Evolutionary conservation across 1,140 invertebrate genomes (phyloP), one percentile per base, ranked within the genome.

Genomic region (Physella acuta): DNA sequence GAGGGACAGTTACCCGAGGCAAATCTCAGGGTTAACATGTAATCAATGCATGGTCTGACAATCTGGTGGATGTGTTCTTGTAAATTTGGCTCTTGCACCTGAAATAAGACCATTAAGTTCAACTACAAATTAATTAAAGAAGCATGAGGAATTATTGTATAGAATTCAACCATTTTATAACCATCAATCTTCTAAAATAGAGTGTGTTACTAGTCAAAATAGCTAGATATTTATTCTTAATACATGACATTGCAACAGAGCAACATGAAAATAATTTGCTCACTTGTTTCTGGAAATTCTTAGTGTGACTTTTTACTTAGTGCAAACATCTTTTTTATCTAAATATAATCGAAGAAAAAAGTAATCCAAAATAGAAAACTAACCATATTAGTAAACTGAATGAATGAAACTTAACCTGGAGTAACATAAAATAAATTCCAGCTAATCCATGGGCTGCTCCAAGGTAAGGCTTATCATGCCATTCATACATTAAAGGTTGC

Each of bases 1-100:
- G 94, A 95, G 3, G 92, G 92, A 81, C 92, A 92, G 85, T 97
- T 97, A 2, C 92, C 92, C 17, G 91, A 92, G n/a, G 88, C 81
- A 82, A 88, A 92, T 76, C 87, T 74, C 17, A 85, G 65, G 24
- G 75, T 75, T 62, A 82, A 73, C 70, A 93, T 80, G 80, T 87
- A 91, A 73, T 92, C 87, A 63, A 94, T 82, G 11, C 89, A 89
- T 34, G 90, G 90, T 75, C 87, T 85, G 0, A 88, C 75, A 34
- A 76, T 39, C 0, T 72, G 62, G 31, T 75, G 66, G 17, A 80
- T 70, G 20, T 73, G 26, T 28, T 73, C 30, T 55, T 74, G 71
- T 1, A 79, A 33, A n/a, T 65, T 26, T 8, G 76, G 71, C 53
- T 78, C 73, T 28, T 71, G 44, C 2, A 81, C 65, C 79, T 81